phyloP scores from a whole-genome alignment of 2,113 vertebrate species.

The Gavia stellata region DNA sequence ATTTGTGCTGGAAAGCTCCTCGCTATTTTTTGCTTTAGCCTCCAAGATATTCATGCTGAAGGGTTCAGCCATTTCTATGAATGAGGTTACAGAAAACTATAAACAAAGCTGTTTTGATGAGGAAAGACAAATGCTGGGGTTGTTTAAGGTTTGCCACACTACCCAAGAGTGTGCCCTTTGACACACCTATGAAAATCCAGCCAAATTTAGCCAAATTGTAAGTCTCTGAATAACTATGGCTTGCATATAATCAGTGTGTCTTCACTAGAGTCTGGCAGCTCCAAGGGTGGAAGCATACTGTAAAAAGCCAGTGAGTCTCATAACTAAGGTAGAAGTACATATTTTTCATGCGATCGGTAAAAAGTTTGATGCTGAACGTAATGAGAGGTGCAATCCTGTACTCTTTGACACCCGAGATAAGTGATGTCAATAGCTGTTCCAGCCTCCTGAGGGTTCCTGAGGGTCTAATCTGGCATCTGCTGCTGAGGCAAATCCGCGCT shows the following conservation, averaged over 20 bases:
- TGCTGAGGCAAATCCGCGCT: not conserved
- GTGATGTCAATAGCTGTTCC: not conserved
- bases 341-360: not conserved
- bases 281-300: not conserved
- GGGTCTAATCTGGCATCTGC: not conserved
- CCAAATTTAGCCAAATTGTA: not conserved
- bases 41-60: not conserved
- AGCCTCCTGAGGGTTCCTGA: not conserved
- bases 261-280: not conserved
- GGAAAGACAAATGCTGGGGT: not conserved
- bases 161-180: not conserved
- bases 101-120: not conserved
- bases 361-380: not conserved
- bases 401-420: not conserved
- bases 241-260: not conserved
- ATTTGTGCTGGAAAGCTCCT: not conserved
- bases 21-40: not conserved
- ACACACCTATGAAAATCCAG: not conserved
- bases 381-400: not conserved
- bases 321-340: not conserved
- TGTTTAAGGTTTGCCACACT: not conserved
- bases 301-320: not conserved
- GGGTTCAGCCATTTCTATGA: not conserved
- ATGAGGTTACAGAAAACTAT: not conserved
- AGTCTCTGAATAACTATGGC: not conserved